These are phyloP conservation scores for Choloepus didactylus DNA, from an alignment of 2,797 vertebrate genomes.

Conservation along the genomic window DNA sequence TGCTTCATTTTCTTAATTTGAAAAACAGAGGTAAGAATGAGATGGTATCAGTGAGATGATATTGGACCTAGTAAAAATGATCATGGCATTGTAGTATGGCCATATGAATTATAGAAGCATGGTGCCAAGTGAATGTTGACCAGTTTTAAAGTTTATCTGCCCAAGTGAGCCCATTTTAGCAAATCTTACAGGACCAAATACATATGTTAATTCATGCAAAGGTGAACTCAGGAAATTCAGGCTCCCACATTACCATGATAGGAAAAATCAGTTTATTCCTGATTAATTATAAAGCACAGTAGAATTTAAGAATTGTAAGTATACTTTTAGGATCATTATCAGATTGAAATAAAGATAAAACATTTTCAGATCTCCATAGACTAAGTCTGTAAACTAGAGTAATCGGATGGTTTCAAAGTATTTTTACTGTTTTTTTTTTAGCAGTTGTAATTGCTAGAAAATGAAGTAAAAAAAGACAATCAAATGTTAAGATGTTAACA, in stretches of 20 bases:
- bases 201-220: neutral
- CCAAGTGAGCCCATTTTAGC: neutral
- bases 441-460: conserved; percentile 5
- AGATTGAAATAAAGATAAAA: conserved; percentile 51
- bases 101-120: neutral
- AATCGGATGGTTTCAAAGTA: conserved; percentile 46
- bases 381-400: neutral
- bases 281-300: conserved; percentile 29
- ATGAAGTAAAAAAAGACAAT: conserved; percentile 30
- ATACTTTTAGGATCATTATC: conserved; percentile 24
- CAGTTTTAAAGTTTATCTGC: neutral
- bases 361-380: neutral
- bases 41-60: neutral
- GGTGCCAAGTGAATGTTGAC: neutral
- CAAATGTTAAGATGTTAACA: neutral
- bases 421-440: conserved; percentile 8
- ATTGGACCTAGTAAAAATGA: neutral
- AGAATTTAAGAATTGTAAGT: conserved; percentile 14
- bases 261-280: neutral
- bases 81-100: neutral
- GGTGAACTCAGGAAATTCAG: neutral
- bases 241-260: neutral
- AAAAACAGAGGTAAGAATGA: conserved; percentile 10
- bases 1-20: conserved; percentile 33
- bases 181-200: neutral